Conservation (phyloP, 1,140 invertebrate species). For the Dinoponera quadriceps region DNA sequence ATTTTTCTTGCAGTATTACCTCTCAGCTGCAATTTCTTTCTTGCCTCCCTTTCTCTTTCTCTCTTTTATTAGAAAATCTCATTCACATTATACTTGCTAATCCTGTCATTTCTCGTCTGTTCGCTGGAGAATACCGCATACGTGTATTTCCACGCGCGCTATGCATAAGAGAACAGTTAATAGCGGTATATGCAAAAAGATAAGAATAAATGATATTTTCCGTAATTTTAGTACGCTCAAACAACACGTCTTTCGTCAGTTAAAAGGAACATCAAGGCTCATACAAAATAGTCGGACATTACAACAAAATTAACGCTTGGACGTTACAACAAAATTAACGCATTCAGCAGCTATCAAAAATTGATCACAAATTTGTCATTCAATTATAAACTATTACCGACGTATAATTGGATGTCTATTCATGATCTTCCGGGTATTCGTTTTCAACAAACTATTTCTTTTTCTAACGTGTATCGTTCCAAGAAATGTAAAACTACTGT, state of each 20-base stretch:
- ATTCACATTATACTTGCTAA: constrained; percentile 48
- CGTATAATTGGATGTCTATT: too few relatives aligned
- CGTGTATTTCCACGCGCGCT: constrained; percentile 9
- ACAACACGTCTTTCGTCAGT: background rate
- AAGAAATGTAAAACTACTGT: too few relatives aligned
- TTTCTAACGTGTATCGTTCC: too few relatives aligned
- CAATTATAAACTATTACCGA: too few relatives aligned
- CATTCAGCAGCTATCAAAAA: too few relatives aligned
- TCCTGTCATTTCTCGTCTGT: constrained; percentile 22
- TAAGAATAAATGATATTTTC: constrained; percentile 29
- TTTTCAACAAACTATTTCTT: too few relatives aligned
- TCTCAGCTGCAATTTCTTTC: constrained; percentile 16
- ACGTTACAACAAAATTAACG: too few relatives aligned
- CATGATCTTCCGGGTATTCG: too few relatives aligned
- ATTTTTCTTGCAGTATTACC: constrained; percentile 12
- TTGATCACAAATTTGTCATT: too few relatives aligned
- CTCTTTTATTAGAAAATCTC: constrained; percentile 33
- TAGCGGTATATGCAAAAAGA: background rate
- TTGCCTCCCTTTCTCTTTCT: background rate
- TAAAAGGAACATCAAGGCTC: background rate
- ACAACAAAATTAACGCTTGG: too few relatives aligned
- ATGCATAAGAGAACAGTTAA: constrained; percentile 21
- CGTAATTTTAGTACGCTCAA: background rate
- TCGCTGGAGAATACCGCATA: background rate
- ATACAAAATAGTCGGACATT: too few relatives aligned